Base-by-base conservation (phyloP, 2,797 vertebrate species). In the Lagorchestes hirsutus region DNA sequence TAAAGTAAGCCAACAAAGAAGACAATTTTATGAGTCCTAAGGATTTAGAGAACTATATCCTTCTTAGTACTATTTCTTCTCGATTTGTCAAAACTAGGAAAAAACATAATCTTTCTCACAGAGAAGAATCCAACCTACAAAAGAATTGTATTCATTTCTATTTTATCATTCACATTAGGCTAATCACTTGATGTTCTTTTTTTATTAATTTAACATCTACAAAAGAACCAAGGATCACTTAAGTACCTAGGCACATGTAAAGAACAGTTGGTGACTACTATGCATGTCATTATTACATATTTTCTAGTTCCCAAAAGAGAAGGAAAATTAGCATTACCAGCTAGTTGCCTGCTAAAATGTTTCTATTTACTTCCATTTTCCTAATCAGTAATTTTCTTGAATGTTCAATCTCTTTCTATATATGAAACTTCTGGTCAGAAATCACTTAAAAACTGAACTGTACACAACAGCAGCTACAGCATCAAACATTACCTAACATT, bases 401-500 rank as follows among this genome's bases (percentile, higher is more conserved):
- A 27, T 95, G 55, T 94, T 67, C 90, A 92, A 94, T 55, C 57
- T 67, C 55, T 16, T 24, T 95, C 34, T 94, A 91, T 6, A 56
- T 55, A 54, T 34, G 22, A 96, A 67, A 95, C 62, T 87, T 95
- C n/a, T 93, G 93, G 58, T 94, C 55, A 93, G 94, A 90, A 56
- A 90, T 56, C 92, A 95, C n/a, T 94, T 93, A 91, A 90, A 82
- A 1, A 93, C 2, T 90, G 62, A 56, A 50, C 91, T 55, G 58
- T 95, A 57, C 55, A 46, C 90, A 91, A 62, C 56, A 95, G 28
- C 92, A 91, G 91, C 22, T 93, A 50, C 3, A 95, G 6, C 2
- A 74, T 46, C 54, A 95, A 96, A 97, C 11, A 93, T n/a, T 94
- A 98, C 55, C 74, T 97, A 94, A 98, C 92, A 67, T 96, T 90